Conservation (phyloP, 2,888 invertebrate genomes). For the Epirrita christyi region DNA sequence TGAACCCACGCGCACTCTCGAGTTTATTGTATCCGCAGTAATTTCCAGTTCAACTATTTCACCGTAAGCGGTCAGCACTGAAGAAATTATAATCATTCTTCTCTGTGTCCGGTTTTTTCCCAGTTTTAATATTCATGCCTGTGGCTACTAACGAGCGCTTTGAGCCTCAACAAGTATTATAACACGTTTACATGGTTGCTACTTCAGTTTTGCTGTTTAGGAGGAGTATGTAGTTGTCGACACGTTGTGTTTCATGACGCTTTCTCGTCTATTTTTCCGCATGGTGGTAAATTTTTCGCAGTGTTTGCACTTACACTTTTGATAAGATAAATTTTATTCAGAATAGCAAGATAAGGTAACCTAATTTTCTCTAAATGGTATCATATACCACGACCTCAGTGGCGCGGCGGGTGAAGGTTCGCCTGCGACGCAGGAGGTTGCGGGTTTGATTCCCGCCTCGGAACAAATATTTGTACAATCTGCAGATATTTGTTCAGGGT, state of each 20-base stretch:
- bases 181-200: conserved; percentile 24
- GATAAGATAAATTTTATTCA: no score
- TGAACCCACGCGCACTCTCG: no score
- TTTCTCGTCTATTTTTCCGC: conserved; percentile 3
- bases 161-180: conserved; percentile 29
- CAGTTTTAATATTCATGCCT: conserved; percentile 42
- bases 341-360: no score
- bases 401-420: no score
- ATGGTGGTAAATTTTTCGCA: neutral
- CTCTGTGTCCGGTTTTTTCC: conserved; percentile 19
- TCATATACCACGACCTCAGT: no score
- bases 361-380: no score
- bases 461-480: no score
- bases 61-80: conserved; percentile 8
- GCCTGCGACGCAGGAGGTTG: no score
- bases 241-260: conserved; percentile 1
- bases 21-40: conserved; percentile 1
- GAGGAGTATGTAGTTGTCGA: conserved; percentile 9
- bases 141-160: conserved; percentile 42
- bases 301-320: no score
- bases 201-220: conserved; percentile 28
- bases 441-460: no score
- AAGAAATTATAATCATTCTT: conserved; percentile 22
- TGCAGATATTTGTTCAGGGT: no score
- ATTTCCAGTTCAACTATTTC: conserved; percentile 15